These are phyloP conservation scores for Hymenochirus boettgeri DNA, from an alignment of 2,113 vertebrate genomes.

Conservation along the genomic window DNA sequence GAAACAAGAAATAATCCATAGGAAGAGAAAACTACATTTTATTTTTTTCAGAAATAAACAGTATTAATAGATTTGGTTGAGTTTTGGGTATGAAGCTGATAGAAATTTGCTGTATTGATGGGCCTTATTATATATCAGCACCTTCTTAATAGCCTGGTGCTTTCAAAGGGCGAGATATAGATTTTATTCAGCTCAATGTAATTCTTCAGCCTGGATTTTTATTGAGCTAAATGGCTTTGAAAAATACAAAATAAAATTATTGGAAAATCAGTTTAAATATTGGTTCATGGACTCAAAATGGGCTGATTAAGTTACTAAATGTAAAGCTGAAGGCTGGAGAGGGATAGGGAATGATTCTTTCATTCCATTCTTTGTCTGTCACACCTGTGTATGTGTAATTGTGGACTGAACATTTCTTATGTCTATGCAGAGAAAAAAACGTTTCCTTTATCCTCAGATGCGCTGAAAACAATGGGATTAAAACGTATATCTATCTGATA, in stretches of 20 bases:
- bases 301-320: neutral
- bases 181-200: constrained; percentile 32
- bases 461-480: too few relatives aligned
- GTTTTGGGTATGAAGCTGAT: constrained; percentile 21
- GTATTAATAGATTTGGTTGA: constrained; percentile 17
- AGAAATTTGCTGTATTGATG: constrained; percentile 22
- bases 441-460: too few relatives aligned
- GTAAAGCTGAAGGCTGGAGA: too few relatives aligned
- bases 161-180: constrained; percentile 37
- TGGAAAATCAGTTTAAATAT: constrained; percentile 38
- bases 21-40: neutral
- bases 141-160: constrained; percentile 26
- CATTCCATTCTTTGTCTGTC: too few relatives aligned
- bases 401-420: too few relatives aligned
- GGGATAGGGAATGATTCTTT: too few relatives aligned
- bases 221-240: constrained; percentile 31
- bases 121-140: constrained; percentile 13
- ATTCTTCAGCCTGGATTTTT: constrained; percentile 22
- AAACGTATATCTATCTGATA: too few relatives aligned
- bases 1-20: too few relatives aligned
- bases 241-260: constrained; percentile 17
- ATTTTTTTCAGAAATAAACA: constrained; percentile 5
- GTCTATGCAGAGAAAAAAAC: too few relatives aligned
- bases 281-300: constrained; percentile 2
- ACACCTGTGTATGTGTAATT: too few relatives aligned